phyloP scores from a whole-genome alignment of 2,797 vertebrate species.

The Garrulus glandarius region DNA sequence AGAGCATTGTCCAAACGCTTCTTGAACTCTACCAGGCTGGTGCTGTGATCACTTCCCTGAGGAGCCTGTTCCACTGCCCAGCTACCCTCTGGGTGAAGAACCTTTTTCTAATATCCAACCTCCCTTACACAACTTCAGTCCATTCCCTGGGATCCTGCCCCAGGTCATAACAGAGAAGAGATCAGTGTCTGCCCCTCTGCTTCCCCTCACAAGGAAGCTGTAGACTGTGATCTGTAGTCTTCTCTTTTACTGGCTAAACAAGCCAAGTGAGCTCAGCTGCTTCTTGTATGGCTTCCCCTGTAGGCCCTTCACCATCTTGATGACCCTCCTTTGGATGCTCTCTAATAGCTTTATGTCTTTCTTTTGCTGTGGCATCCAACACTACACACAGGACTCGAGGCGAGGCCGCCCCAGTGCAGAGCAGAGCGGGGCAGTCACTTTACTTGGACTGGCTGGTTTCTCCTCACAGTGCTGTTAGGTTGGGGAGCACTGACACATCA shows the following conservation, averaged over 20 bases:
- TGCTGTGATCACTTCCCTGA: neutral
- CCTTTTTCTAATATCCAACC: neutral
- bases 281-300: neutral
- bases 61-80: neutral
- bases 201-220: neutral
- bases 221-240: neutral
- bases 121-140: neutral
- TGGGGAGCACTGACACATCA: neutral
- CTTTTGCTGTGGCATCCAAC: neutral
- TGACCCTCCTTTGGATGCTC: neutral
- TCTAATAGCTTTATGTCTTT: neutral
- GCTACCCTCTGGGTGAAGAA: fast-evolving
- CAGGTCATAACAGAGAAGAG: neutral
- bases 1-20: neutral
- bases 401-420: neutral
- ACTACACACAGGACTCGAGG: fast-evolving
- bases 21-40: neutral
- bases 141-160: neutral
- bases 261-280: neutral
- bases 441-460: neutral
- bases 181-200: neutral
- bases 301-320: neutral
- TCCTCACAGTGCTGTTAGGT: neutral
- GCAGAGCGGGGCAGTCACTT: fast-evolving
- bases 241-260: neutral